These are phyloP conservation scores for Agonopterix arenella DNA, from an alignment of 2,888 invertebrate genomes.

Conservation along the genomic window DNA sequence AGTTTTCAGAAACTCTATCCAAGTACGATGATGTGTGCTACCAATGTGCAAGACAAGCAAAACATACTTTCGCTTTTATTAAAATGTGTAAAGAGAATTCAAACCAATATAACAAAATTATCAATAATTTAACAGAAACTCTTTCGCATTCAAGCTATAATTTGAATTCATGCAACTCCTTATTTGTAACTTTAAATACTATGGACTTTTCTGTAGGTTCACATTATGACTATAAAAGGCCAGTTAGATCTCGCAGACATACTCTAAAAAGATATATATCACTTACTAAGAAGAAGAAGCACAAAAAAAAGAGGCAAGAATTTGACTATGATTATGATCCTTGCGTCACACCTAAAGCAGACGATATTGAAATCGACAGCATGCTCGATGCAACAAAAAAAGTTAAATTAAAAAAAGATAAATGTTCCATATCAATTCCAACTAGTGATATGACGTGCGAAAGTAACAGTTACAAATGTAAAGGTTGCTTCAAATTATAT, in stretches of 20 bases:
- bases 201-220: not conserved
- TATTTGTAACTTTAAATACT: not conserved
- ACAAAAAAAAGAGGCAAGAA: not conserved
- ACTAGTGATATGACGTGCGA: slow-evolving; percentile 1
- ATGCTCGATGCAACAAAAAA: not conserved
- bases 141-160: not conserved
- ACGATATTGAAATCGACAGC: not conserved
- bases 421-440: not conserved
- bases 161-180: not conserved
- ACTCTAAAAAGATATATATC: not conserved
- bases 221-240: not conserved
- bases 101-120: not conserved
- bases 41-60: not conserved
- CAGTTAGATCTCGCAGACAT: not conserved
- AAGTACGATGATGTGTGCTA: not conserved
- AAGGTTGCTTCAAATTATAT: slow-evolving; percentile 10
- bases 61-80: not conserved
- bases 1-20: not conserved
- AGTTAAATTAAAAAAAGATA: not conserved
- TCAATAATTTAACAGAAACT: not conserved
- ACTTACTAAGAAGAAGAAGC: not conserved
- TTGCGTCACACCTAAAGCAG: not conserved
- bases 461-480: slow-evolving; percentile 7
- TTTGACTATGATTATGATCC: not conserved
- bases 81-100: slow-evolving; percentile 3